phyloP scores from a whole-genome alignment of 2,888 invertebrate species.

The Dromius quadrimaculatus region DNA sequence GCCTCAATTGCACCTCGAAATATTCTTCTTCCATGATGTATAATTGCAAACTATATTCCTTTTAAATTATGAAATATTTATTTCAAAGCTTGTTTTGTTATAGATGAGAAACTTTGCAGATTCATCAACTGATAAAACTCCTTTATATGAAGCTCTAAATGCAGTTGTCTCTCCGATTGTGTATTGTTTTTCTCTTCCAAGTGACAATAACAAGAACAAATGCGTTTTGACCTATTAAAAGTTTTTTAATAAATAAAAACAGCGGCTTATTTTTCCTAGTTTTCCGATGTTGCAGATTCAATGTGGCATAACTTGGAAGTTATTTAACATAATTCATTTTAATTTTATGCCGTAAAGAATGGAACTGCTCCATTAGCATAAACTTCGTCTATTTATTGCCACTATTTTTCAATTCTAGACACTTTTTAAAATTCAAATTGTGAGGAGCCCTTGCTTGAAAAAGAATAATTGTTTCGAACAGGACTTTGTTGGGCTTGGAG shows the following conservation, averaged over 20 bases:
- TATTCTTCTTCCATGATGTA: too few species aligned
- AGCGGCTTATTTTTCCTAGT: slow-evolving; percentile 27
- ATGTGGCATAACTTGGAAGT: neutral
- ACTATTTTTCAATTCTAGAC: slow-evolving; percentile 20
- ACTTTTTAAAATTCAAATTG: too few species aligned
- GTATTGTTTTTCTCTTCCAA: slow-evolving; percentile 14
- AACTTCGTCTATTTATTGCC: slow-evolving; percentile 17
- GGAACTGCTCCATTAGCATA: slow-evolving; percentile 21
- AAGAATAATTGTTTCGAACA: too few species aligned
- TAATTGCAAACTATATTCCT: too few species aligned
- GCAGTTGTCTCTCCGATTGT: slow-evolving; percentile 16
- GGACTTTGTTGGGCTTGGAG: too few species aligned
- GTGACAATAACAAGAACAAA: slow-evolving; percentile 29
- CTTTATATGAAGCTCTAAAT: neutral
- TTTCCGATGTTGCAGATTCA: slow-evolving; percentile 7
- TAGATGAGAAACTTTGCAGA: slow-evolving; percentile 38
- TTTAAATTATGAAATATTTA: too few species aligned
- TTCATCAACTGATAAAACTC: slow-evolving; percentile 40
- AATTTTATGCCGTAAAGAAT: slow-evolving; percentile 16
- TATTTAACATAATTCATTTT: slow-evolving; percentile 33
- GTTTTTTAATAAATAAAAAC: slow-evolving; percentile 48
- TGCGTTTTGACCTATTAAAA: slow-evolving; percentile 38
- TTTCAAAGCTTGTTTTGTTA: too few species aligned
- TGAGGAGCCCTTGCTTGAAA: too few species aligned
- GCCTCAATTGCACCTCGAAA: too few species aligned